Conservation (phyloP, 2,113 vertebrate genomes). For the Okapia johnstoni region DNA sequence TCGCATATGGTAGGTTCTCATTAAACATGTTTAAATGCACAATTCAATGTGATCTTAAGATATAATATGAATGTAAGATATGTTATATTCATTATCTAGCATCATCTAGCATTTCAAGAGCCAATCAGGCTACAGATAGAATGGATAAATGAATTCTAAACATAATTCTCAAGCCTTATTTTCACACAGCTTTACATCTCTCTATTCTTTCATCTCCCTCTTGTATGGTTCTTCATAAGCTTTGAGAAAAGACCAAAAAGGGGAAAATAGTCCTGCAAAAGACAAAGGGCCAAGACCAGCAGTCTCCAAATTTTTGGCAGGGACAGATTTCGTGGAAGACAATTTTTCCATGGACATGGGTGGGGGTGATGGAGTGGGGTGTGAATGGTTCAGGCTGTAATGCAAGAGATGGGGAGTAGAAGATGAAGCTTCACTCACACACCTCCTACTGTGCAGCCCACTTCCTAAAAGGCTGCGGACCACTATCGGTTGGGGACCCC, state of each 20-base stretch:
- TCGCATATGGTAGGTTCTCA: background rate
- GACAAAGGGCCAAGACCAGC: constrained; percentile 6
- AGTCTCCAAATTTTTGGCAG: background rate
- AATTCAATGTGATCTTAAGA: background rate
- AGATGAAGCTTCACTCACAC: background rate
- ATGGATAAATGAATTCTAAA: background rate
- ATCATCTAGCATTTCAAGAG: background rate
- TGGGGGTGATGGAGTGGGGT: background rate
- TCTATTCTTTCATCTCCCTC: background rate
- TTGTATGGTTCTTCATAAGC: background rate
- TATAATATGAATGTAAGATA: background rate
- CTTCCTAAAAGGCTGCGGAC: background rate
- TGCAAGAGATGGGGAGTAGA: background rate
- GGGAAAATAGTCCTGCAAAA: background rate
- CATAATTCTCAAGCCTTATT: background rate
- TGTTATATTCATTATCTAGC: background rate
- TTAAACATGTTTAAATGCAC: background rate
- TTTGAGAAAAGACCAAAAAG: background rate
- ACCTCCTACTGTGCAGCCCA: background rate
- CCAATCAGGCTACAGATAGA: background rate
- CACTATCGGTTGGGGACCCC: background rate
- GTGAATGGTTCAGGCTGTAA: background rate
- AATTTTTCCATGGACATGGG: background rate
- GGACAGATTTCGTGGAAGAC: background rate
- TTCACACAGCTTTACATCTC: background rate